Percentiles rank a stretch among this genome's conserved stretches.
phyloP scores from a whole-genome alignment of 2,888 invertebrate genomes.

The Neoscelio sp. region DNA sequence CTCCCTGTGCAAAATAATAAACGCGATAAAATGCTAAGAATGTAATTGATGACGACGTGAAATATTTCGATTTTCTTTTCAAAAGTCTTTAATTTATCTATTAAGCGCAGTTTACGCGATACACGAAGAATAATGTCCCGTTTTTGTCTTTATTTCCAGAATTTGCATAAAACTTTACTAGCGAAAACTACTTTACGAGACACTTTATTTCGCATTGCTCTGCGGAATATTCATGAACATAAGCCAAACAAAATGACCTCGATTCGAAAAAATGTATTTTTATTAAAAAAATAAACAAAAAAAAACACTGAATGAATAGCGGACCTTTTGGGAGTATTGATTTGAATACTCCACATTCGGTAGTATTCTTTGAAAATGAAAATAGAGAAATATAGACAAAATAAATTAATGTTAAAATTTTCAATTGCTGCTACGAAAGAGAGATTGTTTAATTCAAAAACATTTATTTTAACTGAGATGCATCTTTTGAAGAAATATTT shows the following conservation, averaged over 20 bases:
- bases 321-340: background rate
- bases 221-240: conserved; percentile 53
- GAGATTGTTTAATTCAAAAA: conserved; percentile 16
- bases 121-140: conserved; percentile 45
- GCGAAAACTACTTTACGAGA: conserved; percentile 56
- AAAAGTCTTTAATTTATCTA: conserved; percentile 44
- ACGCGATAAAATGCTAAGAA: conserved; percentile 8
- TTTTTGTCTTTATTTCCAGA: conserved; percentile 49
- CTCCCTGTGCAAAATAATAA: background rate
- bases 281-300: conserved; percentile 2
- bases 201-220: conserved; percentile 35
- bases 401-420: conserved; percentile 6
- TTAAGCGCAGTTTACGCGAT: conserved; percentile 52
- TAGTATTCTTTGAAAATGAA: background rate
- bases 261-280: conserved; percentile 16
- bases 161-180: conserved; percentile 58
- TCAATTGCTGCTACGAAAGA: conserved; percentile 11
- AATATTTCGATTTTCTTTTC: conserved; percentile 19
- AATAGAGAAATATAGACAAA: background rate
- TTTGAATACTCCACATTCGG: too few relatives aligned
- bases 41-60: conserved; percentile 16
- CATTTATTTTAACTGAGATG: conserved; percentile 18
- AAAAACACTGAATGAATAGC: background rate
- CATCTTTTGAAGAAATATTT: background rate
- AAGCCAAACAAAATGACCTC: conserved; percentile 50